Evolutionary conservation across 2,888 invertebrate genomes (phyloP), one percentile per base, ranked within the genome.

Genomic region (Tholera decimalis): DNA sequence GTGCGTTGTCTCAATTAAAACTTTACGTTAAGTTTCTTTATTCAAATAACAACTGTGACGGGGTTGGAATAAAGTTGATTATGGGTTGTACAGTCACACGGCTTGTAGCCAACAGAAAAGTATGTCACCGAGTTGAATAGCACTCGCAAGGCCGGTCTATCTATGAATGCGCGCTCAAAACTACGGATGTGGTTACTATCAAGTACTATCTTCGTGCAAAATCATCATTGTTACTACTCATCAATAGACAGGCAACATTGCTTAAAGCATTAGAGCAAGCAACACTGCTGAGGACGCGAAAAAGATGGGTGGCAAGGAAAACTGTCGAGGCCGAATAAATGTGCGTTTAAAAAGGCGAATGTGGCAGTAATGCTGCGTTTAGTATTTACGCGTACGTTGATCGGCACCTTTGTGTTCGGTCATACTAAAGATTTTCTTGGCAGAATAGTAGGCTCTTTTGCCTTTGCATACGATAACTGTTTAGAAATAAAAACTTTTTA

Each of bases 121-220:
- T 95, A 90, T 95, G 95, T 95, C 95, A 95, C 91, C 86, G 91
- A 92, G 94, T 94, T 95, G 94, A 95, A 94, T 88, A 93, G 91
- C 93, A 91, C 89, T 78, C 84, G 90, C 94, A 94, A 95, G 95
- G 95, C 91, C 95, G 91, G 84, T 88, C 91, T 95, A 93, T 94
- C 94, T 93, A 90, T 88, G 91, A 91, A 85, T 89, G 93, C 89
- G 93, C 94, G 91, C 82, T 84, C 92, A 92, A 92, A 92, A 92
- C 88, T 87, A 82, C 93, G 91, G 90, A 94, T 92, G 93, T 93
- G 85, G 85, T 86, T 85, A 87, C 84, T 86, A 79, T 86, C 68
- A 68, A 64, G 67, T 85, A 86, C 83, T 85, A 76, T 86, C 69
- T 70, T 59, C 57, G 59, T 64, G 67, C 50, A 62, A 77, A 79